These are phyloP conservation scores for Hydrochoerus hydrochaeris DNA, from an alignment of 2,113 vertebrate genomes.

Conservation along the genomic window DNA sequence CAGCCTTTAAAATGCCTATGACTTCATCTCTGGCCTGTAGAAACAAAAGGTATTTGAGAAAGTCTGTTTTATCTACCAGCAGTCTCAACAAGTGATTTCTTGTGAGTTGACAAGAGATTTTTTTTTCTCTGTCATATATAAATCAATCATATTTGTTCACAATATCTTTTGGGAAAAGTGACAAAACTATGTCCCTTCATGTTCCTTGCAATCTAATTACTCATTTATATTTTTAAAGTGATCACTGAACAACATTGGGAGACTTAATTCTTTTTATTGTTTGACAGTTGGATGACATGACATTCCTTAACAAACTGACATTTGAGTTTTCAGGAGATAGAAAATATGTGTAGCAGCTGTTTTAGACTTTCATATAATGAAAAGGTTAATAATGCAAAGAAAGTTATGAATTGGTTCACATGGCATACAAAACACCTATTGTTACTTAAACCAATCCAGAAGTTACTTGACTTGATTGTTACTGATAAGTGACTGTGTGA, in stretches of 20 bases:
- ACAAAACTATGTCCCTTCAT: constrained; percentile 44
- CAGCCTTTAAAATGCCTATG: constrained; percentile 96
- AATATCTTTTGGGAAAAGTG: constrained; percentile 31
- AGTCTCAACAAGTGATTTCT: constrained; percentile 48
- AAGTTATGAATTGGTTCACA: constrained; percentile 38
- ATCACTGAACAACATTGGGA: background rate
- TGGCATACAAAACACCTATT: constrained; percentile 55
- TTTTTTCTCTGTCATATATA: constrained; percentile 50
- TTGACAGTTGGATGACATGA: background rate
- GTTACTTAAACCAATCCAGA: constrained; percentile 58
- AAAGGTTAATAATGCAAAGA: constrained; percentile 20
- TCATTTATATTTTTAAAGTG: background rate
- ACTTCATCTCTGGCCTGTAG: constrained; percentile 97
- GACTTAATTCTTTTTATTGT: constrained; percentile 4
- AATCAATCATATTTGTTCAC: constrained; percentile 31
- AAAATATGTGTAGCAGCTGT: constrained; percentile 37
- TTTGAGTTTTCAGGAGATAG: background rate
- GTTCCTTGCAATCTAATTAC: constrained; percentile 29
- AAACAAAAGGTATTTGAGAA: constrained; percentile 80
- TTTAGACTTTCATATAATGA: constrained; percentile 46
- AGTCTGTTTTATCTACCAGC: constrained; percentile 9
- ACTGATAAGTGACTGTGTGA: background rate
- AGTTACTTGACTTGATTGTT: constrained; percentile 52
- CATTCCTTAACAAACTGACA: background rate
- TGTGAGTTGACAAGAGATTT: constrained; percentile 17